phyloP scores from a whole-genome alignment of 2,113 vertebrate genomes.

The Grallaria varia region DNA sequence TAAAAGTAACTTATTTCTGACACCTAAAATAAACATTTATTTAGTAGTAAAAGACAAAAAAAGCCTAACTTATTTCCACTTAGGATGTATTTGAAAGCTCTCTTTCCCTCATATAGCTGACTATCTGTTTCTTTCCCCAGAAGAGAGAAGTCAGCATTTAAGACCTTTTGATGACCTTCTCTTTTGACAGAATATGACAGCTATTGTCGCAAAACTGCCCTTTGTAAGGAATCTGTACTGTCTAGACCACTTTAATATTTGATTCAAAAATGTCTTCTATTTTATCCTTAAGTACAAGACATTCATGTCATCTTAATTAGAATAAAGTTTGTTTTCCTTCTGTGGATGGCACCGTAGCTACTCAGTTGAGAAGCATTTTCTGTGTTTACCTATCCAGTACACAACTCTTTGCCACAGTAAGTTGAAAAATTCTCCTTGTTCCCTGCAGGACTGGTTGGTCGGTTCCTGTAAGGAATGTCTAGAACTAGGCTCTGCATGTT shows the following conservation, averaged over 20 bases:
- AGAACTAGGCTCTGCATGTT: not conserved
- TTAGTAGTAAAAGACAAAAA: not conserved
- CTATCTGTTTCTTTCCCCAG: not conserved
- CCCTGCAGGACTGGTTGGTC: not conserved
- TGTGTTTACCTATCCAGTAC: not conserved
- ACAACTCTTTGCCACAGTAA: not conserved
- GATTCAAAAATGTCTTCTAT: not conserved
- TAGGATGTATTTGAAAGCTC: not conserved
- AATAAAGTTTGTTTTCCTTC: not conserved
- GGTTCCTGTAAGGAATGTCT: not conserved
- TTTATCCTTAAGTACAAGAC: not conserved
- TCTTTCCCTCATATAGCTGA: not conserved
- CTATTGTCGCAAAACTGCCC: not conserved
- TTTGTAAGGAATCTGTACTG: not conserved
- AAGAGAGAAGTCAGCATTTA: not conserved
- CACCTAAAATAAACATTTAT: not conserved
- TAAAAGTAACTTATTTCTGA: not conserved
- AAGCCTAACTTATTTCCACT: not conserved
- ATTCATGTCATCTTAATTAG: not conserved
- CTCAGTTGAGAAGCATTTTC: not conserved
- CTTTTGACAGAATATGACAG: not conserved
- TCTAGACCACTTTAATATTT: not conserved
- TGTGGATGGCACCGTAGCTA: not conserved
- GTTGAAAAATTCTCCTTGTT: not conserved
- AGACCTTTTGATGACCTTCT: not conserved